Base-by-base conservation (phyloP, 2,888 invertebrate species). In the Chloroclysta siterata region DNA sequence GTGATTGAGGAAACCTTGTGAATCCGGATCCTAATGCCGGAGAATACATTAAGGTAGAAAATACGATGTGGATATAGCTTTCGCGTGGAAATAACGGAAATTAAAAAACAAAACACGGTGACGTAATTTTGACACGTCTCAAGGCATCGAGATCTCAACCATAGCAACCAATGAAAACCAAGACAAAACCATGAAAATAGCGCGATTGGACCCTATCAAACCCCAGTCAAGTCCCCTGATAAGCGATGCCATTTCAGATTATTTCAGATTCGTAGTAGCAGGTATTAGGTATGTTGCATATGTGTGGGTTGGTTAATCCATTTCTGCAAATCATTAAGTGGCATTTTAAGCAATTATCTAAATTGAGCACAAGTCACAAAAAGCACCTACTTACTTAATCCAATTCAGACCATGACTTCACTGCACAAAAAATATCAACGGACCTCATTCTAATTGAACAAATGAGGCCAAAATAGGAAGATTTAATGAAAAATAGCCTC, bases 391-490 rank as follows among this genome's bases (percentile, higher is more conserved):
- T 22, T 22, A 72, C 66, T 63, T 58, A 59, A 52, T 55, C 62
- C 46, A 65, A 69, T 41, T 65, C 62, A 58, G 60, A 66, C 42
- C 68, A 66, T 68, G 72, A 70, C 64, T 60, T 52, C 52, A 63
- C 50, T 52, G 55, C 51, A 58, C 66, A 71, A 71, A 71, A 71
- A 72, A 63, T n/a, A 47, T 42, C 7, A 58, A 51, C 50, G 50
- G 53, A 56, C 58, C 62, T 53, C 50, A 68, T 56, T 68, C 67
- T 63, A 70, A 68, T 69, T 69, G 60, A 60, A 61, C 56, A 53
- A 60, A 55, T 59, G 48, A 57, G 41, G 15, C 41, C 46, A 36
- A 60, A 68, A 59, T 55, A 58, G 59, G 54, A 53, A 44, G 50
- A 54, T 42, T 53, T 53, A 60, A 53, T 53, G 48, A 46, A 70